Evolutionary conservation across 1,140 invertebrate genomes (phyloP), one percentile per base, ranked within the genome.

Genomic region (Trichonephila inaurata): DNA sequence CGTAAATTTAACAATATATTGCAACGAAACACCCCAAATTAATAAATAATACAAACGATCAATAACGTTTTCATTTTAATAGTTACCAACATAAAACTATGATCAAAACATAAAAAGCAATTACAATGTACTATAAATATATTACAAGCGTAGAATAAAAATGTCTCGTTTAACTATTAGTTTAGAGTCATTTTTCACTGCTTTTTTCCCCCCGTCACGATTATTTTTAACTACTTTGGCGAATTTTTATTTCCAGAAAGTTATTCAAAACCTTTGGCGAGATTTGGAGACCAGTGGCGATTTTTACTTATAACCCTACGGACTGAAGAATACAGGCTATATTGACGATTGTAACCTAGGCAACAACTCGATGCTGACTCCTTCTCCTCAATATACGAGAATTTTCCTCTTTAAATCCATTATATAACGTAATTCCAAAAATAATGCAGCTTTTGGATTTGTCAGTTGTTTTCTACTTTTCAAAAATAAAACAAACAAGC

Each of bases 311-410:
- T 40, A 81, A 91, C 69, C 89, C 89, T 81, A 62, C 12, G 24
- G 18, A 64, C 89, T 40, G 72, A 82, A 91, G 77, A 82, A 82
- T 91, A 91, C 72, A 62, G 77, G 28, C 85, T 83, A 24, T 92
- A 92, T 92, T 92, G 91, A 69, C 82, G 91, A 92, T 64, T 92
- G 91, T 92, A 66, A 69, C 82, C 91, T 44, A 58, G 21, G 91
- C 91, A 92, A 92, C 91, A 51, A 87, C 12, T 87, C 85, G 24
- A 19, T 62, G 82, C 44, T 28, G 82, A n/a, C 86, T 64, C 60
- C 86, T 85, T 85, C 72, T 77, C 72, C 5, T 77, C 72, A 77
- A 40, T 33, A 85, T 85, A 85, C n/a, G 51, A 85, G 82, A 85
- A 28, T 85, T 81, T 85, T 85, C 83, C 83, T 85, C 58, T 85